These are phyloP conservation scores for Lasioglossum baleicum DNA, from an alignment of 1,140 invertebrate genomes.

Conservation along the genomic window DNA sequence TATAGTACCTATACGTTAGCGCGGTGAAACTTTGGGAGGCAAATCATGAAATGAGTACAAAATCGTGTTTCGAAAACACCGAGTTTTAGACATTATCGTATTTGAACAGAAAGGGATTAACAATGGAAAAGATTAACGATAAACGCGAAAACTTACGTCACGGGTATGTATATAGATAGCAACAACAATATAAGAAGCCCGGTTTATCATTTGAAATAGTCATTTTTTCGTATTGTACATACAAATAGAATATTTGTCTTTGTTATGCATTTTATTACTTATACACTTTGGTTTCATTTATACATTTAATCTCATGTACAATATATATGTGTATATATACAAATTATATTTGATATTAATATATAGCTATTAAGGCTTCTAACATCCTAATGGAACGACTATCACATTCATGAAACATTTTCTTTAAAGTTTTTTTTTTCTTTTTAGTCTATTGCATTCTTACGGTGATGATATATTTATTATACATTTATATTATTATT, in stretches of 20 bases:
- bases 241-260: constrained; percentile 70
- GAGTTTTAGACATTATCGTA: constrained; percentile 67
- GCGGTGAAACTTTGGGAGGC: no score
- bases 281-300: constrained; percentile 76
- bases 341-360: constrained; percentile 13
- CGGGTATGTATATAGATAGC: constrained; percentile 50
- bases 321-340: constrained; percentile 13
- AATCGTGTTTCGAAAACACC: constrained; percentile 65
- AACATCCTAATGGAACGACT: constrained; percentile 67
- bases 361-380: constrained; percentile 51
- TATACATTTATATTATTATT: constrained; percentile 18
- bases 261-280: constrained; percentile 68
- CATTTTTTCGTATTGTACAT: constrained; percentile 43
- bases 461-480: constrained; percentile 13
- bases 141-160: constrained; percentile 46
- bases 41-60: background rate
- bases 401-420: constrained; percentile 74
- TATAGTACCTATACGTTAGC: background rate
- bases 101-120: constrained; percentile 50
- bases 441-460: constrained; percentile 43
- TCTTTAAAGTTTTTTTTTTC: constrained; percentile 35
- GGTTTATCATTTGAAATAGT: constrained; percentile 61
- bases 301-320: constrained; percentile 64
- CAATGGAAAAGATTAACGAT: constrained; percentile 46
- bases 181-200: constrained; percentile 71